A percentile compares a stretch with the other conserved stretches of the same genome.
These are phyloP conservation scores for Tolmerus cingulatus DNA, from an alignment of 2,888 invertebrate species.

Conservation along the genomic window DNA sequence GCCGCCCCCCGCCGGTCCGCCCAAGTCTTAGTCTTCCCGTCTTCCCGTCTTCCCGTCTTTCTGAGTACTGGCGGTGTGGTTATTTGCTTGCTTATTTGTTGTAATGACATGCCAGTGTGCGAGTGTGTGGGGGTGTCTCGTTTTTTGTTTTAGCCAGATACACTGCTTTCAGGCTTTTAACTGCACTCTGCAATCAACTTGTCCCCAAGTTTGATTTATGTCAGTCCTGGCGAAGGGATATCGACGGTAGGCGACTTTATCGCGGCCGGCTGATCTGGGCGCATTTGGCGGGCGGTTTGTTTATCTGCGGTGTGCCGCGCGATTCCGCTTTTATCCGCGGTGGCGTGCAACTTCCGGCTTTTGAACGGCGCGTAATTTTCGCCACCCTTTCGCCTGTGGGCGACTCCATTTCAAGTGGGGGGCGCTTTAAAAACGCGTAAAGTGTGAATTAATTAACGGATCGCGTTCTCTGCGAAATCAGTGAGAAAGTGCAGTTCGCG, in stretches of 20 bases:
- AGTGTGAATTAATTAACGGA: slow-evolving; percentile 32
- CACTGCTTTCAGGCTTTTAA: slow-evolving; percentile 50
- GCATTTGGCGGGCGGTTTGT: slow-evolving; percentile 39
- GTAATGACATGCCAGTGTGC: slow-evolving; percentile 26
- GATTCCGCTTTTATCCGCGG: not conserved
- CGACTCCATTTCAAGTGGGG: not conserved
- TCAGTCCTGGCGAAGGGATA: slow-evolving; percentile 53
- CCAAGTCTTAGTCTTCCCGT: not conserved
- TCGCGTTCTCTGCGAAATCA: slow-evolving; percentile 2
- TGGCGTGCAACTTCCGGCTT: not conserved
- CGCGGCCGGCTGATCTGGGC: slow-evolving; percentile 13
- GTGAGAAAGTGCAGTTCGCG: slow-evolving; percentile 4
- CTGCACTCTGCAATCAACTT: slow-evolving; percentile 53
- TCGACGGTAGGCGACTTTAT: slow-evolving; percentile 45
- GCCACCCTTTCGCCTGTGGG: not conserved
- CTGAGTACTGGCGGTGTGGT: slow-evolving; percentile 44
- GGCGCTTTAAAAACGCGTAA: not conserved
- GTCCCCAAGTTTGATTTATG: slow-evolving; percentile 56
- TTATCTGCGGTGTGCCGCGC: not conserved
- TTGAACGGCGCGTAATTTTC: not conserved
- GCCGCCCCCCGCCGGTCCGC: not conserved
- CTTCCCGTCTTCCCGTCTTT: slow-evolving; percentile 36
- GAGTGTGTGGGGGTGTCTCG: slow-evolving; percentile 43
- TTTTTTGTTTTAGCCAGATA: slow-evolving; percentile 43
- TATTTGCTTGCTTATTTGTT: slow-evolving; percentile 47